Conservation (phyloP, 2,113 vertebrate genomes). For the Ariopsis seemanni region DNA sequence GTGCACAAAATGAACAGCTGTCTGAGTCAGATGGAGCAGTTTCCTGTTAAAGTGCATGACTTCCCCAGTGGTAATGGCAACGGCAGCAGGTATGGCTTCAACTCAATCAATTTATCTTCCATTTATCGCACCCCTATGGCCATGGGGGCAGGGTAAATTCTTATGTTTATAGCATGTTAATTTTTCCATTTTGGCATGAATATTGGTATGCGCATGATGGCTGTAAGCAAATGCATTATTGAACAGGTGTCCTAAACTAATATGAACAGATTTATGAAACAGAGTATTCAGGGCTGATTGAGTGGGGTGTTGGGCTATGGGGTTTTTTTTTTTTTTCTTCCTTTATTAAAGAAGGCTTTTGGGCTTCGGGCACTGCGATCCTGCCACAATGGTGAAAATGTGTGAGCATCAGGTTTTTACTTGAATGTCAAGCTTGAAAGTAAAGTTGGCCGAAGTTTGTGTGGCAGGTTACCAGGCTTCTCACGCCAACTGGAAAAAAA, state of each 20-base stretch:
- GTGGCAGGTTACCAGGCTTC: neutral
- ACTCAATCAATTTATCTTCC: neutral
- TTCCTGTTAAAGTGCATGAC: slow-evolving; percentile 98
- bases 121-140: neutral
- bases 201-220: neutral
- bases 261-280: neutral
- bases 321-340: no score
- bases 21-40: slow-evolving; percentile 98
- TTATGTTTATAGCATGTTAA: neutral
- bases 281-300: no score
- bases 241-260: no score
- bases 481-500: neutral
- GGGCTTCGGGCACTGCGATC: neutral
- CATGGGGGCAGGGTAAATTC: neutral
- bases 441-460: neutral
- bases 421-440: neutral
- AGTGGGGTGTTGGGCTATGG: no score
- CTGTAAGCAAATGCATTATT: no score
- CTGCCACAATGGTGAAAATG: neutral
- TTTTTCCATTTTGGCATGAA: neutral
- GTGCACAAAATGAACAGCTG: slow-evolving; percentile 99
- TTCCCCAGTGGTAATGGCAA: slow-evolving; percentile 98
- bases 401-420: no score
- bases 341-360: no score
- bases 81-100: slow-evolving; percentile 86